Evolutionary conservation across 2,888 invertebrate genomes (phyloP), one percentile per base, ranked within the genome.

Genomic region (Caenorhabditis imperialis): DNA sequence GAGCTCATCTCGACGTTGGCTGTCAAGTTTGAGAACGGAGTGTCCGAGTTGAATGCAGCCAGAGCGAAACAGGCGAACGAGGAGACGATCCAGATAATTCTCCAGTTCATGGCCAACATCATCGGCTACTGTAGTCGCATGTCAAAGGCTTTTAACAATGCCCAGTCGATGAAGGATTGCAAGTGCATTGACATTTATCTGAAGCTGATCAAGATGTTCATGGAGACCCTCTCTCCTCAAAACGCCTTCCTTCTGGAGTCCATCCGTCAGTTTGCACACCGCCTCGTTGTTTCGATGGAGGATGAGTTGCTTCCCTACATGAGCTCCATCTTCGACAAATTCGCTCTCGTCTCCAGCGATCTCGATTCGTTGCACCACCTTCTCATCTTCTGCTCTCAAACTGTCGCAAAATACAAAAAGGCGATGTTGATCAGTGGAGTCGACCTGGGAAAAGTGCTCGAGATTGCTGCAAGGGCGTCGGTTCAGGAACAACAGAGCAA

Each of bases 251-350:
- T 90, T 14, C 88, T 89, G 62, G 88, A 89, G 47, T 90, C 90
- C 5, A 89, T 91, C 14, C 88, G 91, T 1, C 91, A 91, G 86
- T 91, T 80, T 16, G 78, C 81, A 20, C 77, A 81, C 84, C 89
- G 91, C 27, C 90, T 91, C 89, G 91, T 91, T 22, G 91, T 91
- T 23, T 91, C 91, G 79, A 83, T 91, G 71, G 91, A 91, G 76
- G 89, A 88, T 30, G 91, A 91, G 80, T 86, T 91, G 18, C 86
- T 91, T 62, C 91, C 91, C 1, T 62, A 55, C 22, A 69, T 79
- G 63, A 51, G 63, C n/a, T 48, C 27, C 30, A 55, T 72, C 27
- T 76, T 71, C 25, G 72, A 65, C 5, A 72, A 72, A 35, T 20
- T 72, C 25, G 67, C 71, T 14, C 45, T 65, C 2, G 71, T 71